phyloP scores from a whole-genome alignment of 2,797 vertebrate genomes.

The Xiphorhynchus erythropygius region DNA sequence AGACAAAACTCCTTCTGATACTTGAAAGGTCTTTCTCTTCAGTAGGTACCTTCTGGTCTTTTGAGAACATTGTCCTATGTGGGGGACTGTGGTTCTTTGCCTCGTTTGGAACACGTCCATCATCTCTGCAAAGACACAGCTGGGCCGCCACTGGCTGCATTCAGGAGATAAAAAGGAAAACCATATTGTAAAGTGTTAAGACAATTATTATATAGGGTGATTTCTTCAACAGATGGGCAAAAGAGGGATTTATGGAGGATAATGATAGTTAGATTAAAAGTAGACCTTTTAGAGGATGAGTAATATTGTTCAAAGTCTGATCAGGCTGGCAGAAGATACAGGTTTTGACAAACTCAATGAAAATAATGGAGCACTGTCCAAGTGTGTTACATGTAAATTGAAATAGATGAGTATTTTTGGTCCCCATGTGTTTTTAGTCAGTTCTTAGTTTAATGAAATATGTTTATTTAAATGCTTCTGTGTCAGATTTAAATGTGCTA shows the following conservation, averaged over 20 bases:
- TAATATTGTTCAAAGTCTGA: background rate
- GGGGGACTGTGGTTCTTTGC: background rate
- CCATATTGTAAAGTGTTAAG: background rate
- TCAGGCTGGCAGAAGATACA: background rate
- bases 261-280: background rate
- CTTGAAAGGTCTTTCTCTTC: background rate
- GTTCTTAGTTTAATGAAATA: background rate
- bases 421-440: background rate
- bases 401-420: background rate
- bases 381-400: background rate
- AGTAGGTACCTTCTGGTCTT: background rate
- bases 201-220: background rate
- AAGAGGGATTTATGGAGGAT: background rate
- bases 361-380: background rate
- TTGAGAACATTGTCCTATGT: background rate
- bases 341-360: background rate
- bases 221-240: background rate
- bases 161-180: background rate
- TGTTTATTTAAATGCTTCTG: background rate
- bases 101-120: background rate
- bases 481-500: background rate
- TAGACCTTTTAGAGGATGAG: background rate
- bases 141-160: background rate
- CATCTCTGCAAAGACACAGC: background rate
- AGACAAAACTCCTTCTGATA: background rate